Conservation (phyloP, 2,888 invertebrate species). For the Rhimphoctona megacephalus region DNA sequence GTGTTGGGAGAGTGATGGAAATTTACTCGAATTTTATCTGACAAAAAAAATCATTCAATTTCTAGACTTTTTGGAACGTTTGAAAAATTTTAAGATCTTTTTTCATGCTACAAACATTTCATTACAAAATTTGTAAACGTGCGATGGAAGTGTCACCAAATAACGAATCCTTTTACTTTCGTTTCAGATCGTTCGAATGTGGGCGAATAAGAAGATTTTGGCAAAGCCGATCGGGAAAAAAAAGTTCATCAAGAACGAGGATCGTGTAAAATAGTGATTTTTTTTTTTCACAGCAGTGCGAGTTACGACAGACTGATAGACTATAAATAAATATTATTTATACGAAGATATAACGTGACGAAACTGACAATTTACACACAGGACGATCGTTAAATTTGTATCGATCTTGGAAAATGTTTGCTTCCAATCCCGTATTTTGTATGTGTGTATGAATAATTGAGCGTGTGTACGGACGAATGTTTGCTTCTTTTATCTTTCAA, state of each 20-base stretch:
- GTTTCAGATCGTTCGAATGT: constrained; percentile 23
- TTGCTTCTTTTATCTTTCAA: constrained; percentile 6
- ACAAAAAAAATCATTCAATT: neutral
- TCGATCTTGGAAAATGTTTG: constrained; percentile 51
- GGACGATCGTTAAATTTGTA: constrained; percentile 16
- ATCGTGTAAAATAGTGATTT: constrained; percentile 67
- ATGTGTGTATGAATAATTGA: constrained; percentile 19
- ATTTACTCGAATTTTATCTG: neutral
- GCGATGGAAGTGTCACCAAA: neutral
- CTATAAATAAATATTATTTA: constrained; percentile 68
- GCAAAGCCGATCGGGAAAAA: constrained; percentile 16
- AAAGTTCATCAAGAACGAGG: constrained; percentile 43
- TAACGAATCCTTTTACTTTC: neutral
- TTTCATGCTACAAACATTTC: neutral
- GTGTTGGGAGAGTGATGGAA: neutral
- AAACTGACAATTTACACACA: constrained; percentile 11
- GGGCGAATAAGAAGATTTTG: constrained; percentile 28
- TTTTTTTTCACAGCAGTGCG: constrained; percentile 43
- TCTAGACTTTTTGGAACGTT: neutral
- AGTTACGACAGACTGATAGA: constrained; percentile 69
- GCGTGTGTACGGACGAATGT: neutral
- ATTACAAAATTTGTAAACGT: neutral
- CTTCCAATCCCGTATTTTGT: constrained; percentile 7
- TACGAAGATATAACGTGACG: constrained; percentile 45
- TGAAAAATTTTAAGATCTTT: neutral